These are phyloP conservation scores for Laticauda laticaudata DNA, from an alignment of 2,113 vertebrate species.

Conservation along the genomic window DNA sequence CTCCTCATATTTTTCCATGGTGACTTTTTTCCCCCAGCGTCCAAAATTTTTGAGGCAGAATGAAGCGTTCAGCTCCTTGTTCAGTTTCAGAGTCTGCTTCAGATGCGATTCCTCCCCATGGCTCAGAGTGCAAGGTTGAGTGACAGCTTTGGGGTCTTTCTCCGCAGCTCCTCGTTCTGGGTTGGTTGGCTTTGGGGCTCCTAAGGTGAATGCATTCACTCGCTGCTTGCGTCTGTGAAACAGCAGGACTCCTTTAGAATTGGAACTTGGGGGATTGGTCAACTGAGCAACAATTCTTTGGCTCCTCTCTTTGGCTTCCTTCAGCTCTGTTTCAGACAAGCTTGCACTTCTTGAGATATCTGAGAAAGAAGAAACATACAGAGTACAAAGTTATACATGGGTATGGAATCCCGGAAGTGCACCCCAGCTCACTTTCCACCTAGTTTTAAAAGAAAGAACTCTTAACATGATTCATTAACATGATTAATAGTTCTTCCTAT, in stretches of 20 bases:
- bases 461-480: no score
- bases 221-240: conserved; percentile 89
- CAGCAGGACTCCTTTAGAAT: conserved; percentile 89
- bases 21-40: conserved; percentile 37
- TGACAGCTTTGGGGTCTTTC: conserved; percentile 45
- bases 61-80: conserved; percentile 22
- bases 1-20: conserved; percentile 75
- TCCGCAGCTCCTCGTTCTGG: conserved; percentile 43
- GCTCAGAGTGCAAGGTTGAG: conserved; percentile 44
- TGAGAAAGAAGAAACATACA: conserved; percentile 55
- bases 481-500: background rate
- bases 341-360: conserved; percentile 83
- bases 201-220: conserved; percentile 82
- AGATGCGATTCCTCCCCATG: conserved; percentile 70
- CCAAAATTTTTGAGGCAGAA: background rate
- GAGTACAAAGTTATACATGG: conserved; percentile 34
- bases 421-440: background rate
- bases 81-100: conserved; percentile 56
- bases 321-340: conserved; percentile 88
- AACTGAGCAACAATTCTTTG: conserved; percentile 90
- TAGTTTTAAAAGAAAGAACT: background rate
- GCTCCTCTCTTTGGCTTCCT: conserved; percentile 85
- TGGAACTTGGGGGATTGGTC: conserved; percentile 81
- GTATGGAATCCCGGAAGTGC: rapidly evolving
- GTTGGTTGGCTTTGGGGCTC: conserved; percentile 61